Conservation (phyloP, 2,797 vertebrate species). For the Euthynnus affinis region DNA sequence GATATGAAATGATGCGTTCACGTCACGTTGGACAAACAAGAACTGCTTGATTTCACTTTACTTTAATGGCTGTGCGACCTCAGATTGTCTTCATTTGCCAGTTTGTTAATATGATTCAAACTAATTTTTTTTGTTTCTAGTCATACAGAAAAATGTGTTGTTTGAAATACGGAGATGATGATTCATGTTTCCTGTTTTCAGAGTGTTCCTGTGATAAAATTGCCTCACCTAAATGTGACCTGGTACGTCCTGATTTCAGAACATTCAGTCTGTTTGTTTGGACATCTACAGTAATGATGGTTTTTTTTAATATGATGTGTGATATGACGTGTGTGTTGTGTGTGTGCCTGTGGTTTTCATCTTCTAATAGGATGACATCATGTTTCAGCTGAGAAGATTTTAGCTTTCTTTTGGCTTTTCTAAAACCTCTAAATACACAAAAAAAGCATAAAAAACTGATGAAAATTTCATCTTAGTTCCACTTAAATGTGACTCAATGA, state of each 20-base stretch:
- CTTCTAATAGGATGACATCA: too few species aligned
- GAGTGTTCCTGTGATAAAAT: slow-evolving; percentile 94
- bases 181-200: slow-evolving; percentile 66
- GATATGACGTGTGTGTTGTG: too few species aligned
- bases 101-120: too few species aligned
- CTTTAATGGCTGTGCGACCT: background rate
- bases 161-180: background rate
- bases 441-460: too few species aligned
- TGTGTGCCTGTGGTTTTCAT: background rate
- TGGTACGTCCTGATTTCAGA: slow-evolving; percentile 88
- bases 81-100: background rate
- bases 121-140: background rate
- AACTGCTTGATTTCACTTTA: too few species aligned
- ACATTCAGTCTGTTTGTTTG: background rate
- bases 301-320: slow-evolving; percentile 12
- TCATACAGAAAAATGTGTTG: background rate
- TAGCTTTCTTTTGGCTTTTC: background rate
- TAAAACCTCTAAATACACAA: background rate
- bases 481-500: background rate
- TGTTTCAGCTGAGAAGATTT: background rate
- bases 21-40: too few species aligned
- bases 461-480: too few species aligned
- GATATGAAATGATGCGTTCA: background rate
- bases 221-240: slow-evolving; percentile 88
- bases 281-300: slow-evolving; percentile 1